Evolutionary conservation across 2,113 vertebrate genomes (phyloP).

Genomic region (Panurus biarmicus): DNA sequence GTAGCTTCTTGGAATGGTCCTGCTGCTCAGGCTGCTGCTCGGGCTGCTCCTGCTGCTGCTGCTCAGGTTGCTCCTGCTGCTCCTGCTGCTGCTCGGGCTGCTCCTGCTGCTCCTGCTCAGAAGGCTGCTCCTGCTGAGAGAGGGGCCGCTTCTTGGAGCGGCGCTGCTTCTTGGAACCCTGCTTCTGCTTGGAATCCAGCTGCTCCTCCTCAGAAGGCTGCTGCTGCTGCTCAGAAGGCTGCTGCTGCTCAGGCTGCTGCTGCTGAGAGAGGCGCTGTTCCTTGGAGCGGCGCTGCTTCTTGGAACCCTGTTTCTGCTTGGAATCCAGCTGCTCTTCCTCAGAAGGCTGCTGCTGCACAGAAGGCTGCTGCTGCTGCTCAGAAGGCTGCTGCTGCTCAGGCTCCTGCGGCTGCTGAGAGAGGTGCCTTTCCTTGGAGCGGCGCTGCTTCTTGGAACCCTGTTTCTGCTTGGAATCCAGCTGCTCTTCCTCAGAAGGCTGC

Average conservation of each 20-base stretch:
- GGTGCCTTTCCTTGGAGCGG: neutral
- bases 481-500: neutral
- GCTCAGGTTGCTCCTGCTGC: too few species aligned
- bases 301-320: neutral
- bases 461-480: neutral
- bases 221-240: neutral
- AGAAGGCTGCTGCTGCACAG: neutral
- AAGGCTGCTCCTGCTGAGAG: neutral
- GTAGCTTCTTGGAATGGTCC: neutral
- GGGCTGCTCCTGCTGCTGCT: neutral
- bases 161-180: neutral
- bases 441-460: neutral
- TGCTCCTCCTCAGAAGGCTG: neutral
- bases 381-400: neutral
- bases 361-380: neutral
- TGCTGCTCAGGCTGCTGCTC: neutral
- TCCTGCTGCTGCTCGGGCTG: too few species aligned
- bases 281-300: neutral
- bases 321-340: neutral
- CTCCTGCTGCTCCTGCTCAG: too few species aligned
- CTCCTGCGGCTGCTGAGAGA: neutral
- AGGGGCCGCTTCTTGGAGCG: neutral
- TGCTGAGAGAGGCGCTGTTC: neutral
- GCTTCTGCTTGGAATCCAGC: neutral
- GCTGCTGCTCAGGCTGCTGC: neutral